Evolutionary conservation across 2,113 vertebrate genomes (phyloP).

Genomic region (Mesoclemmys tuberculata): DNA sequence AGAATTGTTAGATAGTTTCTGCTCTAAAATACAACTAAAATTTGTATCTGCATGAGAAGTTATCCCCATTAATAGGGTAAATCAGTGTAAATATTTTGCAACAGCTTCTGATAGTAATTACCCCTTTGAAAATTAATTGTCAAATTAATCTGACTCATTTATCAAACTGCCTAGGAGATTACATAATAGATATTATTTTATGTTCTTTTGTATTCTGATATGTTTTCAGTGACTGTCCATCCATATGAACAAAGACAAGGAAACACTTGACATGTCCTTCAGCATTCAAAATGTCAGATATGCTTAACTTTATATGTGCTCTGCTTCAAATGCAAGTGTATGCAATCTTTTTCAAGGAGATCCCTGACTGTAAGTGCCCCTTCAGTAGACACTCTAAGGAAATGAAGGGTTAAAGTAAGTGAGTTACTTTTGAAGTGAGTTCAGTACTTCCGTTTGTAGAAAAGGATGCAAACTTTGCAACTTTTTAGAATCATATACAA

Average conservation of each 20-base stretch:
- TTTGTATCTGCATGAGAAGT: background rate
- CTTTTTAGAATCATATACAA: background rate
- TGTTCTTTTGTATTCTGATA: background rate
- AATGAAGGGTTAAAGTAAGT: background rate
- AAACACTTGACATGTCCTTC: background rate
- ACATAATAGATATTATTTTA: background rate
- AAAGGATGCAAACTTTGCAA: background rate
- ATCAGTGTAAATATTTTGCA: background rate
- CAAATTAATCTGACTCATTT: background rate
- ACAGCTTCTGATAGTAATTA: background rate
- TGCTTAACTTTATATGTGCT: background rate
- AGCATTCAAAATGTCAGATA: background rate
- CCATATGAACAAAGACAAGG: background rate
- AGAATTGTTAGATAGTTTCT: background rate
- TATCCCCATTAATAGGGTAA: background rate
- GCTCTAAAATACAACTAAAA: background rate
- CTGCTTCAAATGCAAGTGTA: background rate
- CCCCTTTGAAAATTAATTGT: background rate
- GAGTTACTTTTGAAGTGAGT: background rate
- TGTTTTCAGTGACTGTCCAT: background rate
- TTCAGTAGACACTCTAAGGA: background rate
- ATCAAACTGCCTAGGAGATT: background rate
- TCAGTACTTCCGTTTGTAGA: background rate
- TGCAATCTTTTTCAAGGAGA: background rate
- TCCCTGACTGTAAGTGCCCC: fast-evolving